Conservation (phyloP, 1,140 invertebrate genomes). For the Calliphora vicina region DNA sequence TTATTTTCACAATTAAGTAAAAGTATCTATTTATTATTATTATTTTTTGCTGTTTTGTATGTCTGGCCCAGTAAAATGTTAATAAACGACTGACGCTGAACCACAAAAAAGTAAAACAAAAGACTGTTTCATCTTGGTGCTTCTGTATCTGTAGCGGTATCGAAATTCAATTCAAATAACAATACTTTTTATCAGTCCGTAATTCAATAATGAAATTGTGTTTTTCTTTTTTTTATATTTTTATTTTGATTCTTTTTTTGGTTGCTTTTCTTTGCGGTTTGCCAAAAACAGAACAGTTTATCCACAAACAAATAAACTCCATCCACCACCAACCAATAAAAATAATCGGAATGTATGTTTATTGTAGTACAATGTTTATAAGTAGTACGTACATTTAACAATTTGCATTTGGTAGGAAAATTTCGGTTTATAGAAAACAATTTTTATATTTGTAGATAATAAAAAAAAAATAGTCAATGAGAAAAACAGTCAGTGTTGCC, state of each 20-base stretch:
- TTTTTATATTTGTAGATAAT: background rate
- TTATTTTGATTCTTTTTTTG: no score
- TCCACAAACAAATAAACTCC: background rate
- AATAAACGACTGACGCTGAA: background rate
- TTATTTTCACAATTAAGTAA: background rate
- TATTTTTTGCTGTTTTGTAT: background rate
- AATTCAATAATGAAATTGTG: background rate
- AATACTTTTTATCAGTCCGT: background rate
- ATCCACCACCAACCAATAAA: background rate
- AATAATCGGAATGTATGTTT: no score
- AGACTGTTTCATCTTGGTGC: background rate
- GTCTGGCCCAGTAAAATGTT: background rate
- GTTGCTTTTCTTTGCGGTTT: background rate
- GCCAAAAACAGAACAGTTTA: background rate
- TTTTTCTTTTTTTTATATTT: background rate
- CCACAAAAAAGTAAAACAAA: background rate
- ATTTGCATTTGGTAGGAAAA: background rate
- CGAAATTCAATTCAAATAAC: constrained; percentile 2
- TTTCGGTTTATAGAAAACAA: background rate
- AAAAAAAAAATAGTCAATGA: background rate
- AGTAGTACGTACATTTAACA: background rate
- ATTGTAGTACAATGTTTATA: background rate
- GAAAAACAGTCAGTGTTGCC: background rate
- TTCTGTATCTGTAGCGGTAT: background rate
- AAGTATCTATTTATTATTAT: background rate